phyloP scores from a whole-genome alignment of 2,113 vertebrate genomes.

The Cryptotis parvus region DNA sequence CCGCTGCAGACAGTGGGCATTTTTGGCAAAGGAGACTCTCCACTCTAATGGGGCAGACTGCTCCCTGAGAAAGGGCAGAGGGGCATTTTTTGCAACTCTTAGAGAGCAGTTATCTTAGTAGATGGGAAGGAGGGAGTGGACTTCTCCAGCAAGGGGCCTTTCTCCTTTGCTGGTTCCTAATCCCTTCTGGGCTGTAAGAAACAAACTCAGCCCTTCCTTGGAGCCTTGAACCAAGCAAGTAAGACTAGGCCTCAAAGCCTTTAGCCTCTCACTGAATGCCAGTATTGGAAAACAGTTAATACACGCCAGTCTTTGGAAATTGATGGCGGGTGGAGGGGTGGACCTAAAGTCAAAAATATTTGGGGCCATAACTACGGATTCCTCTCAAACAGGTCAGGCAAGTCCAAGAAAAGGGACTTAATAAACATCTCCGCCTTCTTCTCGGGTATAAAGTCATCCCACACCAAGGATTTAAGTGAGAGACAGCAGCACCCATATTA shows the following conservation, averaged over 20 bases:
- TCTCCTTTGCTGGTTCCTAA: neutral
- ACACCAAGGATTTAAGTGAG: constrained; percentile 26
- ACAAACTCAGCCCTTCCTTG: constrained; percentile 34
- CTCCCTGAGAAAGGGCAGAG: neutral
- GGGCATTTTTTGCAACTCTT: rapidly evolving
- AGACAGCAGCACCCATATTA: neutral
- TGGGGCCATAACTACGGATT: neutral
- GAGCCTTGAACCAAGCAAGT: constrained; percentile 59
- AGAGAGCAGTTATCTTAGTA: rapidly evolving
- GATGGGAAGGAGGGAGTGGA: neutral
- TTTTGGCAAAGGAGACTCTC: neutral
- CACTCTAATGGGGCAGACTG: rapidly evolving
- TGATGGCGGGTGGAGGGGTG: neutral
- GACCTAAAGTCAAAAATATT: neutral
- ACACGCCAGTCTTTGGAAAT: constrained; percentile 5
- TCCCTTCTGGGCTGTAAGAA: constrained; percentile 21
- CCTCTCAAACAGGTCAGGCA: constrained; percentile 13
- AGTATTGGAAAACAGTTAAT: no score
- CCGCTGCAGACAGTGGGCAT: neutral
- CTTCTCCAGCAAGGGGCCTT: rapidly evolving
- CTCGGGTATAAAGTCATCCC: constrained; percentile 63
- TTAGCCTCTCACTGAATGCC: neutral
- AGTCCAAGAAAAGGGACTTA: constrained; percentile 21
- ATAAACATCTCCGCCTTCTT: constrained; percentile 69
- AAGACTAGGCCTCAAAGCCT: constrained; percentile 28